Conservation (phyloP, 2,888 invertebrate species). For the Heliconius charithonia region DNA sequence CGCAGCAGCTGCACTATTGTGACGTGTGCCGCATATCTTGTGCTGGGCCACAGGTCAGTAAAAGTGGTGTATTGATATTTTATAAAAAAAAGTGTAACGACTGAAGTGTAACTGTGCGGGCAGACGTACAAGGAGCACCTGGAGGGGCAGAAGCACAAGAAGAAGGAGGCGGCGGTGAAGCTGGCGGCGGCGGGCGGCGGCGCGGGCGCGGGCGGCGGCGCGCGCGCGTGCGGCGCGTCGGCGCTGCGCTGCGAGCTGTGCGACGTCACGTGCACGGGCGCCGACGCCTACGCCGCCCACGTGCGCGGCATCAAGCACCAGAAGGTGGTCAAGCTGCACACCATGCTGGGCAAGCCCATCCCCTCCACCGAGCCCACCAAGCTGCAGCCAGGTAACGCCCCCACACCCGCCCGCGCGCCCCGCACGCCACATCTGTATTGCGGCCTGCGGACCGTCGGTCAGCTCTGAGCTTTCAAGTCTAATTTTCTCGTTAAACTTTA, state of each 20-base stretch:
- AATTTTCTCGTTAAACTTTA: conserved; percentile 69
- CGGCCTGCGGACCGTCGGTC: conserved; percentile 52
- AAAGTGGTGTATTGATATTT: not conserved
- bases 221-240: conserved; percentile 71
- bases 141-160: conserved; percentile 99
- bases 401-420: conserved; percentile 55
- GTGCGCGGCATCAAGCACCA: conserved; percentile 99
- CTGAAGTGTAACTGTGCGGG: too few species aligned
- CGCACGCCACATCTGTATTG: conserved; percentile 78
- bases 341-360: conserved; percentile 98
- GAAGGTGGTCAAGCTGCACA: conserved; percentile 98
- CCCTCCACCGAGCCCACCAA: conserved; percentile 97
- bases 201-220: conserved; percentile 79
- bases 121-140: conserved; percentile 91
- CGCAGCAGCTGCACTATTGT: conserved; percentile 98
- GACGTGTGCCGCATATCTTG: conserved; percentile 99
- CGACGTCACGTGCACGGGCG: conserved; percentile 99
- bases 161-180: conserved; percentile 93
- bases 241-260: conserved; percentile 97
- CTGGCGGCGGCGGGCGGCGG: conserved; percentile 85
- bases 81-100: too few species aligned
- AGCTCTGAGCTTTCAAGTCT: conserved; percentile 69
- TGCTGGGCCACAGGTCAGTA: conserved; percentile 92
- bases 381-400: conserved; percentile 76
- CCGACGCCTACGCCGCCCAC: conserved; percentile 99